These are phyloP conservation scores for Eutrigla gurnardus DNA, from an alignment of 2,797 vertebrate genomes.

Conservation along the genomic window DNA sequence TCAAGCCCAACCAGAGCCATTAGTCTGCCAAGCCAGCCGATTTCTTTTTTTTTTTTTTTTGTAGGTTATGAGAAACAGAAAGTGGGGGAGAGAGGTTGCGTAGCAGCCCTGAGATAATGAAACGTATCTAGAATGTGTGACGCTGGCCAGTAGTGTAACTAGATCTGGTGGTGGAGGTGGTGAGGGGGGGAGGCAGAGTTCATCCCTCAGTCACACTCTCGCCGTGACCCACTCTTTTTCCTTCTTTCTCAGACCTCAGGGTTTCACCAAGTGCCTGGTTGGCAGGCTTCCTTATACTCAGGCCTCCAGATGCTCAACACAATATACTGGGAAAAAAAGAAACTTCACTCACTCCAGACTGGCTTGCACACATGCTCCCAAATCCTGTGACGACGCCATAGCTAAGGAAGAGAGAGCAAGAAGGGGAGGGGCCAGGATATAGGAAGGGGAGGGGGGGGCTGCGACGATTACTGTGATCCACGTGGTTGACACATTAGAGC, in stretches of 20 bases:
- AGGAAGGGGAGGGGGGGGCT: conserved; percentile 8
- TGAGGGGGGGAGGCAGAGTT: conserved; percentile 51
- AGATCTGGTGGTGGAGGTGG: conserved; percentile 44
- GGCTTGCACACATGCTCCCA: conserved; percentile 43
- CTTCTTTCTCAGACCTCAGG: conserved; percentile 49
- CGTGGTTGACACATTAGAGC: conserved; percentile 75
- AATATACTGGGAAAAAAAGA: conserved; percentile 28
- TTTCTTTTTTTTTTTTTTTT: conserved; percentile 31
- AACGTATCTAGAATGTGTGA: conserved; percentile 73
- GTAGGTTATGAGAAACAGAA: conserved; percentile 59
- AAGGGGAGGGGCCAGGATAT: background rate
- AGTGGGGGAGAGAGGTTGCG: conserved; percentile 36
- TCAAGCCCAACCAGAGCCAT: conserved; percentile 78
- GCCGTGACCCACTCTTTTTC: conserved; percentile 63
- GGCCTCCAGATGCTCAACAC: conserved; percentile 62
- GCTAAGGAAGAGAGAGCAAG: conserved; percentile 35
- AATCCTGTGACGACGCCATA: conserved; percentile 58
- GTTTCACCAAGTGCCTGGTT: conserved; percentile 53
- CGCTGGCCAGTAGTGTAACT: conserved; percentile 66
- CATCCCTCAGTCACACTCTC: conserved; percentile 76
- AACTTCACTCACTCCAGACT: conserved; percentile 38
- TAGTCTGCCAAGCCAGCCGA: conserved; percentile 72
- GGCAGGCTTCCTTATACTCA: conserved; percentile 63
- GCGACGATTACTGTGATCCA: conserved; percentile 83
- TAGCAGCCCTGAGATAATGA: conserved; percentile 63